A percentile compares a stretch with the other conserved stretches of the same genome.
These are phyloP conservation scores for Entelurus aequoreus DNA, from an alignment of 2,113 vertebrate genomes.

Conservation along the genomic window DNA sequence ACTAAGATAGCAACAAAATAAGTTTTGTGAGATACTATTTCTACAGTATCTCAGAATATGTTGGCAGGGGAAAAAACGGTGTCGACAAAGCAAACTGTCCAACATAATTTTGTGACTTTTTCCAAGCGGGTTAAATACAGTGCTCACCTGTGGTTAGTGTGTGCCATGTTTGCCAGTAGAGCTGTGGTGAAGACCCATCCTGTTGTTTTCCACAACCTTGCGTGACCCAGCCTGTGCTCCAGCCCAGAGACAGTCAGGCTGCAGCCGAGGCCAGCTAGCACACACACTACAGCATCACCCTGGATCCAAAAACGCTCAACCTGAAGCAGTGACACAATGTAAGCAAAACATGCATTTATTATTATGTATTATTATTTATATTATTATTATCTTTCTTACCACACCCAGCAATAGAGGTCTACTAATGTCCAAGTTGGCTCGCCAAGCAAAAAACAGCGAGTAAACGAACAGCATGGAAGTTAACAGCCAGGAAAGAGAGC, in stretches of 20 bases:
- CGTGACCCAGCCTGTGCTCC: constrained; percentile 52
- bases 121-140: not conserved
- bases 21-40: not conserved
- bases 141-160: constrained; percentile 84
- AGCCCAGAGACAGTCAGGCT: constrained; percentile 54
- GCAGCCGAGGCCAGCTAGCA: constrained; percentile 85
- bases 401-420: constrained; percentile 90
- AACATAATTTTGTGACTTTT: not conserved
- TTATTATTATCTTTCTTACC: constrained; percentile 71
- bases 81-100: not conserved
- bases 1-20: constrained; percentile 2
- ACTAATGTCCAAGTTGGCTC: constrained; percentile 92
- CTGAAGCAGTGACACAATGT: constrained; percentile 56
- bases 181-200: constrained; percentile 78
- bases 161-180: constrained; percentile 75
- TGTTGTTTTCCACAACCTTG: constrained; percentile 54
- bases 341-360: no score
- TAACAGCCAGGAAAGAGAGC: constrained; percentile 77
- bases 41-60: not conserved
- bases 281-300: constrained; percentile 82
- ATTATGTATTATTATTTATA: no score
- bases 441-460: constrained; percentile 94
- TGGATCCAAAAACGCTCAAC: constrained; percentile 98
- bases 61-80: no score
- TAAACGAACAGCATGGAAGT: constrained; percentile 82